Conservation (phyloP, 2,113 vertebrate genomes). For the Entomyzon cyanotis region DNA sequence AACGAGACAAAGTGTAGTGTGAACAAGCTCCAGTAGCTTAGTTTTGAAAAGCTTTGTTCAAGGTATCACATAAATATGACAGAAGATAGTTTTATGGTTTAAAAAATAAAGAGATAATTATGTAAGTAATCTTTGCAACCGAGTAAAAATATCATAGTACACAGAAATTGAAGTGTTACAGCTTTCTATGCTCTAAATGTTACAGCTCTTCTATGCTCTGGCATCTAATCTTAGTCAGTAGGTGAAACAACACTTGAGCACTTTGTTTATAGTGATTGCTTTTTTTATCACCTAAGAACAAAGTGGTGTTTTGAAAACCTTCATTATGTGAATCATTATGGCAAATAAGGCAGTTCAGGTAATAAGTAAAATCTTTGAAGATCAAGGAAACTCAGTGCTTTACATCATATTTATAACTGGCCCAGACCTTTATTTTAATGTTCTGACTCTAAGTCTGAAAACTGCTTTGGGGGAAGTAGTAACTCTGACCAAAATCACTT, state of each 20-base stretch:
- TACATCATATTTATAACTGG: neutral
- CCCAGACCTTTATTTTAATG: neutral
- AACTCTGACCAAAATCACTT: neutral
- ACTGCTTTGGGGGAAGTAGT: neutral
- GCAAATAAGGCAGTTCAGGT: slow-evolving; percentile 22
- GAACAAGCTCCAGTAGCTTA: neutral
- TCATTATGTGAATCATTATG: slow-evolving; percentile 9
- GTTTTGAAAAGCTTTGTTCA: slow-evolving; percentile 27
- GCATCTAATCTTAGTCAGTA: slow-evolving; percentile 48
- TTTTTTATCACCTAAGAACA: slow-evolving; percentile 43
- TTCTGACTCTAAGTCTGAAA: neutral
- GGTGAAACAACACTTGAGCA: slow-evolving; percentile 9
- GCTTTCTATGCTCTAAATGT: slow-evolving; percentile 56
- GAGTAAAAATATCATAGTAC: slow-evolving; percentile 9
- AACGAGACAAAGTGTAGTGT: neutral
- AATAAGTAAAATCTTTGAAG: slow-evolving; percentile 1
- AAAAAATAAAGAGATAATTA: slow-evolving; percentile 42
- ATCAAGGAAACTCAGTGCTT: neutral
- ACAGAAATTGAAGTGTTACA: slow-evolving; percentile 41
- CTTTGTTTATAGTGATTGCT: slow-evolving; percentile 40
- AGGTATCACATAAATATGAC: slow-evolving; percentile 38
- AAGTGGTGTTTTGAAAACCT: slow-evolving; percentile 45
- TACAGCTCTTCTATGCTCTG: too few relatives aligned
- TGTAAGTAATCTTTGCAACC: slow-evolving; percentile 46
- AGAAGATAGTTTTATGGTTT: slow-evolving; percentile 25